A percentile compares a stretch with the other conserved stretches of the same genome.
Conservation (phyloP, 2,113 vertebrate genomes). For the Halcyon senegalensis region DNA sequence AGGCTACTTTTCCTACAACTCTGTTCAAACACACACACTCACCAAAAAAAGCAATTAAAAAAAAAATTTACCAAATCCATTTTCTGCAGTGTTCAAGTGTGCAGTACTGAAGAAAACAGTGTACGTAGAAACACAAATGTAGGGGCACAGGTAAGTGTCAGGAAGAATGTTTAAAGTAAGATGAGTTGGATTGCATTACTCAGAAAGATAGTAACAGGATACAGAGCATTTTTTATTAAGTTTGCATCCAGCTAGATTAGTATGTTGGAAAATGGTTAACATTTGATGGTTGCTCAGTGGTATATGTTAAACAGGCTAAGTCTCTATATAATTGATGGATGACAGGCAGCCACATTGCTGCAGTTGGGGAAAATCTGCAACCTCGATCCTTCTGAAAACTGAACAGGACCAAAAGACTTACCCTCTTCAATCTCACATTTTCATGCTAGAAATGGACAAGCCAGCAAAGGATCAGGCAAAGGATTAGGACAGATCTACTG, state of each 20-base stretch:
- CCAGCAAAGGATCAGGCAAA: background rate
- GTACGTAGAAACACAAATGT: background rate
- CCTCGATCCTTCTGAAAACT: background rate
- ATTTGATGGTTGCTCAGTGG: background rate
- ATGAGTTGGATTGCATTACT: background rate
- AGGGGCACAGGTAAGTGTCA: background rate
- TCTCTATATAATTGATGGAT: background rate
- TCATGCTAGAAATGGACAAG: background rate
- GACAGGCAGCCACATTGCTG: background rate
- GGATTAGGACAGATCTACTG: background rate
- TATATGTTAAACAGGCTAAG: background rate
- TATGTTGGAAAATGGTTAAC: slow-evolving; percentile 7
- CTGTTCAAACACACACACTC: background rate
- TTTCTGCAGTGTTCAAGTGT: background rate
- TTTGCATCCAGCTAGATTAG: slow-evolving; percentile 7
- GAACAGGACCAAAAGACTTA: background rate
- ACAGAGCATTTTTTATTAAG: background rate
- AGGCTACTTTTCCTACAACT: background rate
- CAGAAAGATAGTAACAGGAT: background rate
- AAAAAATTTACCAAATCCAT: background rate
- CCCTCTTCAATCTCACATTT: background rate
- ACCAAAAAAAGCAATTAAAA: background rate
- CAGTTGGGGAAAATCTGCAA: background rate
- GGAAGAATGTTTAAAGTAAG: background rate
- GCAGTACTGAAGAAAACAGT: background rate